phyloP scores from a whole-genome alignment of 2,113 vertebrate species.

The Phaetusa simplex region DNA sequence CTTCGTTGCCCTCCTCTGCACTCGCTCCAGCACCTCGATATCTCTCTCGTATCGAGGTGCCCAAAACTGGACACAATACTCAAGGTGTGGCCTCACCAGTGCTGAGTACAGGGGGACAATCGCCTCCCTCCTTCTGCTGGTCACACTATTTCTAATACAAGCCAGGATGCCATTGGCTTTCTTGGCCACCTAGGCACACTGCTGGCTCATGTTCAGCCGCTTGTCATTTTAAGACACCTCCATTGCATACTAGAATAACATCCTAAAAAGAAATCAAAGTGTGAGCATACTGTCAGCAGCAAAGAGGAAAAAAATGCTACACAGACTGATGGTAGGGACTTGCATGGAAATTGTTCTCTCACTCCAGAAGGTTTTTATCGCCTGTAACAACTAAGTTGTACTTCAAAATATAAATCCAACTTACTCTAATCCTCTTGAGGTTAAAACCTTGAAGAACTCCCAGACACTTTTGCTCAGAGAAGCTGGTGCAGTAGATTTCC shows the following conservation, averaged over 20 bases:
- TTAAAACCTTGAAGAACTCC: background rate
- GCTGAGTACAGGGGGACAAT: too few relatives aligned
- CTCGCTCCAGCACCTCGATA: too few relatives aligned
- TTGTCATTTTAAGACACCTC: background rate
- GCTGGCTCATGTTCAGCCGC: too few relatives aligned
- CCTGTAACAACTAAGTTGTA: background rate
- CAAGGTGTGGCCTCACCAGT: too few relatives aligned
- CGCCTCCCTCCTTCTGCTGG: too few relatives aligned
- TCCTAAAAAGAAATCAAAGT: background rate
- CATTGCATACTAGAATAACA: background rate
- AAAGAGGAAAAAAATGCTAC: background rate
- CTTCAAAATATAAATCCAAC: background rate
- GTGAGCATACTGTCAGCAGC: background rate
- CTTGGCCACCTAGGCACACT: too few relatives aligned
- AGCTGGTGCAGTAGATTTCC: background rate
- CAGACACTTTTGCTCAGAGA: background rate
- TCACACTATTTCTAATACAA: too few relatives aligned
- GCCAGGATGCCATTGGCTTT: too few relatives aligned
- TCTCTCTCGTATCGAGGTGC: too few relatives aligned
- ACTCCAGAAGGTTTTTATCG: background rate
- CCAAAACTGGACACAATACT: too few relatives aligned
- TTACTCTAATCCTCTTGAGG: slow-evolving; percentile 15
- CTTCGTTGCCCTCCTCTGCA: too few relatives aligned
- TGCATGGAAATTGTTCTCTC: background rate
- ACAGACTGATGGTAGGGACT: background rate